These are phyloP conservation scores for Otolemur garnettii DNA, from an alignment of 2,113 vertebrate genomes.

Conservation along the genomic window DNA sequence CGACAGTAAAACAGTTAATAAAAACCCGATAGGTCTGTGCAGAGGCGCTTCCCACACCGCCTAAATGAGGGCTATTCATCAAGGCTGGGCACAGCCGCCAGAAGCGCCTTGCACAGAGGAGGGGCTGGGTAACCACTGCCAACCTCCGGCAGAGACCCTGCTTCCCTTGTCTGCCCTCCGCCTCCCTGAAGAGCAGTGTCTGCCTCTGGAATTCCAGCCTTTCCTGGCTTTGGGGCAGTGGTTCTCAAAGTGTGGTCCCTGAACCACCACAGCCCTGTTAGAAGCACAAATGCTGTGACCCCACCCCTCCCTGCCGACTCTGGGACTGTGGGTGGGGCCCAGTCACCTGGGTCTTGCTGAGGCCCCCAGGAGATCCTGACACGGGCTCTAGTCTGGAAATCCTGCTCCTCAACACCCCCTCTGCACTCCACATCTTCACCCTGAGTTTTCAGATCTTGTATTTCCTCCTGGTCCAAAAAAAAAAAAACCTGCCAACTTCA, in stretches of 20 bases:
- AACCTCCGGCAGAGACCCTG: not conserved
- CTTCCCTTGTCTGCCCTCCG: not conserved
- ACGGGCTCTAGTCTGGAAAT: not conserved
- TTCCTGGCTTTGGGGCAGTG: not conserved
- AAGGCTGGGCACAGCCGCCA: not conserved
- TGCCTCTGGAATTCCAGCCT: not conserved
- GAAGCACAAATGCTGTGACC: not conserved
- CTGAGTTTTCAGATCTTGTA: not conserved
- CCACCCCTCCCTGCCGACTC: not conserved
- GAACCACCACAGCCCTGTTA: not conserved
- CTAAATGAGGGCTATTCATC: conserved; percentile 72
- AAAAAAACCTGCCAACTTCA: not conserved
- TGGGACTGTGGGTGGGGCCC: too few species aligned
- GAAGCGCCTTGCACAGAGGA: not conserved
- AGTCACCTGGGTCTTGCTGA: not conserved
- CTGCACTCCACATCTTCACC: not conserved
- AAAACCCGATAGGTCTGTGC: conserved; percentile 64
- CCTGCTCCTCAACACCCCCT: not conserved
- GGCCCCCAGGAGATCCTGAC: not conserved
- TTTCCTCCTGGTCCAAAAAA: not conserved
- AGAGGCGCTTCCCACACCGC: conserved; percentile 53
- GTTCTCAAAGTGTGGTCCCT: not conserved
- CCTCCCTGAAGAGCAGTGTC: not conserved
- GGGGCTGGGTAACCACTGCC: not conserved
- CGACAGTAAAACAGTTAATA: conserved; percentile 80